Evolutionary conservation across 2,797 vertebrate genomes (phyloP).

Genomic region (Takifugu ocellatus): DNA sequence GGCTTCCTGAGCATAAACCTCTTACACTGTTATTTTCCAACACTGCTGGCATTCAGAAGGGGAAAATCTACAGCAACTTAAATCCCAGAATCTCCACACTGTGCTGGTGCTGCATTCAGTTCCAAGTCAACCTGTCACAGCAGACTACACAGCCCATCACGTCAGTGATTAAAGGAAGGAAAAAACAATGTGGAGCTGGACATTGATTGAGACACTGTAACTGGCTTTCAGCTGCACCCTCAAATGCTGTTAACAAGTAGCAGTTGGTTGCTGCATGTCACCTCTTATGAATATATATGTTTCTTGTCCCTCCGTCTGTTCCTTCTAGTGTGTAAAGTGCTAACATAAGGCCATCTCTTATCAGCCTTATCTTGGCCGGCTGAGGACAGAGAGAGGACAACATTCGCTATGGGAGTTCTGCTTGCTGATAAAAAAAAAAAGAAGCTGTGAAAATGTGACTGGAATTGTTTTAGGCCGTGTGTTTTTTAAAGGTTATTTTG

Average conservation of each 20-base stretch:
- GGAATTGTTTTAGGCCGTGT: background rate
- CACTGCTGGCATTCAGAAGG: conserved; percentile 56
- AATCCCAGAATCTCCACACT: conserved; percentile 58
- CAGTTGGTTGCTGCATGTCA: too few species aligned
- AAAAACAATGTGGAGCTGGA: conserved; percentile 9
- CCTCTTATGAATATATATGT: background rate
- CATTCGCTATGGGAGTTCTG: conserved; percentile 59
- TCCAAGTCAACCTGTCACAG: conserved; percentile 34
- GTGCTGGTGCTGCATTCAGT: conserved; percentile 5
- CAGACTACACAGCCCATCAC: conserved; percentile 23
- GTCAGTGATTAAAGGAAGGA: conserved; percentile 19
- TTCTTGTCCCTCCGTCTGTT: conserved; percentile 29
- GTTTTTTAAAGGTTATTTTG: conserved; percentile 9
- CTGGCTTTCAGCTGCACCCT: too few species aligned
- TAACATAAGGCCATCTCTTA: conserved; percentile 58
- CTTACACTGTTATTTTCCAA: conserved; percentile 68
- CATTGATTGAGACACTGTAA: too few species aligned
- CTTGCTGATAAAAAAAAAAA: conserved; percentile 34
- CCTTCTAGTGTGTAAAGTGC: conserved; percentile 39
- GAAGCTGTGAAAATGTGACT: conserved; percentile 10
- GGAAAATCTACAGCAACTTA: conserved; percentile 58
- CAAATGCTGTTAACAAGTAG: background rate
- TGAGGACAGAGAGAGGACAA: conserved; percentile 69
- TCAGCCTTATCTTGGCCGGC: conserved; percentile 54
- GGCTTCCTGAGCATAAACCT: conserved; percentile 67